These are phyloP conservation scores for Bombycilla garrulus DNA, from an alignment of 2,113 vertebrate species.

Conservation along the genomic window DNA sequence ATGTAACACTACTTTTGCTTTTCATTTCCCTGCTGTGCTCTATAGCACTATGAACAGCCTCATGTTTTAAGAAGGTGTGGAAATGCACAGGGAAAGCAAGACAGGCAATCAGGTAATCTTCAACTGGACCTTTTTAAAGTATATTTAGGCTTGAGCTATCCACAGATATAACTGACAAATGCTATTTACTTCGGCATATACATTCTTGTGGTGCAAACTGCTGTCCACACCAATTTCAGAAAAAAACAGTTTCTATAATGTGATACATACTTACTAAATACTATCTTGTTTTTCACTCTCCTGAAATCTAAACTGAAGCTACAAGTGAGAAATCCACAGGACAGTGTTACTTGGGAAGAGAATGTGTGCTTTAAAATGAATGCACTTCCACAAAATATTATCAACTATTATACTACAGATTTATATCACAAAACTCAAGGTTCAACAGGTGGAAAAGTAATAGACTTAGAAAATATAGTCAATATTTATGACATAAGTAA, in stretches of 20 bases:
- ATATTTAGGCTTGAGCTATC: background rate
- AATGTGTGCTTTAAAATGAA: background rate
- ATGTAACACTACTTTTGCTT: background rate
- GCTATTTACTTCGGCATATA: background rate
- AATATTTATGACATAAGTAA: background rate
- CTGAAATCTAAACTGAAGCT: background rate
- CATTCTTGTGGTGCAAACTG: background rate
- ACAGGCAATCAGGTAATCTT: background rate
- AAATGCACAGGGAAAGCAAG: background rate
- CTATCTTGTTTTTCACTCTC: background rate
- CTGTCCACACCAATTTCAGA: background rate
- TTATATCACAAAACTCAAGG: background rate
- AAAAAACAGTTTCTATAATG: background rate
- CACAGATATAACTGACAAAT: background rate
- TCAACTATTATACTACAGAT: background rate
- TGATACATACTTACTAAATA: background rate
- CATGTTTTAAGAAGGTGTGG: background rate
- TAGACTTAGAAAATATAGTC: background rate
- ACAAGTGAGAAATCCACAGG: background rate
- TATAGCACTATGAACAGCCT: background rate
- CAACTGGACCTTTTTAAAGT: background rate
- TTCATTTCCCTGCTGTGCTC: background rate
- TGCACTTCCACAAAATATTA: background rate
- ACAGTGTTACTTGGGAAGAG: background rate
- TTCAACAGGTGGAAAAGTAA: background rate